These are phyloP conservation scores for Pteronotus mesoamericanus DNA, from an alignment of 2,797 vertebrate genomes.

Conservation along the genomic window DNA sequence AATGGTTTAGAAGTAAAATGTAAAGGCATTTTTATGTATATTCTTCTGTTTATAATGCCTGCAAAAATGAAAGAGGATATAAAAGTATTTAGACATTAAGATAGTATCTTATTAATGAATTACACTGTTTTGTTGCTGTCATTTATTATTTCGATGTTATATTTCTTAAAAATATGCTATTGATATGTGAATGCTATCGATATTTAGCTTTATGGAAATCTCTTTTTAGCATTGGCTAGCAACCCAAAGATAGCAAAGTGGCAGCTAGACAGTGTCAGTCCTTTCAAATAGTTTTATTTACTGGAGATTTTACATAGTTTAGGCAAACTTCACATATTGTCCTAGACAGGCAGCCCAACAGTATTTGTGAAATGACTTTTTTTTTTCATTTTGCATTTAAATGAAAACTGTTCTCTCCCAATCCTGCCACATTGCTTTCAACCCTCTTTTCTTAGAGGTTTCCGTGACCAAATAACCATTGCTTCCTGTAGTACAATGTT, in stretches of 20 bases:
- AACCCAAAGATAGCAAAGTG: neutral
- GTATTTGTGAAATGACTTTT: neutral
- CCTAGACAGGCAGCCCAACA: neutral
- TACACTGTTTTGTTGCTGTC: neutral
- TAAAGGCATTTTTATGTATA: slow-evolving; percentile 36
- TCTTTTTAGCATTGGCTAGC: slow-evolving; percentile 21
- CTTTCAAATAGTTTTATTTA: neutral
- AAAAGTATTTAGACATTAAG: slow-evolving; percentile 42
- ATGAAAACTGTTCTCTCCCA: neutral
- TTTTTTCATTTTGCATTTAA: neutral
- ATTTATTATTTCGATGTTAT: neutral
- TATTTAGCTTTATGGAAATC: slow-evolving; percentile 29
- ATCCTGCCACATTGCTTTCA: neutral
- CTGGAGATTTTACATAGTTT: neutral
- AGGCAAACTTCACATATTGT: neutral
- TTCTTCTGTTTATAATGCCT: slow-evolving; percentile 32
- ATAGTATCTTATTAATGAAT: accelerated
- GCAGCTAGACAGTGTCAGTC: neutral
- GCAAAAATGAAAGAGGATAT: slow-evolving; percentile 2
- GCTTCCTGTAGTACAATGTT: neutral
- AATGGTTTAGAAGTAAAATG: slow-evolving; percentile 63
- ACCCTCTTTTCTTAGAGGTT: neutral
- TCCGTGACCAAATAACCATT: neutral
- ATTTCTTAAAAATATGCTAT: slow-evolving; percentile 59
- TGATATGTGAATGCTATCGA: neutral